Percentiles rank a stretch among this genome's conserved stretches.
Evolutionary conservation across 1,140 invertebrate species (phyloP).

Genomic region (Diachasmimorpha longicaudata): DNA sequence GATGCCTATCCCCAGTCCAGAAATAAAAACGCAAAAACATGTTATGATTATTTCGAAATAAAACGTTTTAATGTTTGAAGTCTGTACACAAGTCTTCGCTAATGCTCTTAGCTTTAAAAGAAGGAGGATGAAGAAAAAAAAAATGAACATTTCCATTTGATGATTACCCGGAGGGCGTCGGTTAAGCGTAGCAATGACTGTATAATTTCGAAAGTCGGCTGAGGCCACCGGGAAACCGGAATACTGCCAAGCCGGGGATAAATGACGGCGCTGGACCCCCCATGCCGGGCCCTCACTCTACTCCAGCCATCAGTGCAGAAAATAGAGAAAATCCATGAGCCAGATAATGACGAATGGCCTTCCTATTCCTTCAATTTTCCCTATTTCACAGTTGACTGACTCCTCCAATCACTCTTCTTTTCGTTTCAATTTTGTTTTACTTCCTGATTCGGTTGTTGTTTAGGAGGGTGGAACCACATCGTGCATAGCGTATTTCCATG

Average conservation of each 20-base stretch:
- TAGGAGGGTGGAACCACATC: constrained; percentile 71
- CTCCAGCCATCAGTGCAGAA: not conserved
- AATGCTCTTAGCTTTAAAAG: not conserved
- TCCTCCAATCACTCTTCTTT: not conserved
- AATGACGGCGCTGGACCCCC: constrained; percentile 27
- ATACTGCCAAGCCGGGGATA: constrained; percentile 11
- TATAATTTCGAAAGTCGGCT: constrained; percentile 24
- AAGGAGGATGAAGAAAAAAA: not conserved
- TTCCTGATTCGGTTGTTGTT: constrained; percentile 3
- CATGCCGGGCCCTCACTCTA: constrained; percentile 6
- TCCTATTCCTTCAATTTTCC: not conserved
- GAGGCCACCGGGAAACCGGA: constrained; percentile 31
- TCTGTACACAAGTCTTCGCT: not conserved
- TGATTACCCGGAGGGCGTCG: constrained; percentile 10
- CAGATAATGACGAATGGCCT: not conserved
- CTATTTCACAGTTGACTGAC: not conserved
- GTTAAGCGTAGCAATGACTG: constrained; percentile 20
- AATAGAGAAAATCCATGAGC: constrained; percentile 1
- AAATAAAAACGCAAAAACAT: not conserved
- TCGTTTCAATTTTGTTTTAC: not conserved
- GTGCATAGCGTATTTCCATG: constrained; percentile 92
- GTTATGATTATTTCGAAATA: not conserved
- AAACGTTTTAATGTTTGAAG: not conserved
- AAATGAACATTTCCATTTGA: not conserved
- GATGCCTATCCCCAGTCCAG: not conserved